Base-by-base conservation (phyloP, 1,140 invertebrate species). In the Temnothorax longispinosus region DNA sequence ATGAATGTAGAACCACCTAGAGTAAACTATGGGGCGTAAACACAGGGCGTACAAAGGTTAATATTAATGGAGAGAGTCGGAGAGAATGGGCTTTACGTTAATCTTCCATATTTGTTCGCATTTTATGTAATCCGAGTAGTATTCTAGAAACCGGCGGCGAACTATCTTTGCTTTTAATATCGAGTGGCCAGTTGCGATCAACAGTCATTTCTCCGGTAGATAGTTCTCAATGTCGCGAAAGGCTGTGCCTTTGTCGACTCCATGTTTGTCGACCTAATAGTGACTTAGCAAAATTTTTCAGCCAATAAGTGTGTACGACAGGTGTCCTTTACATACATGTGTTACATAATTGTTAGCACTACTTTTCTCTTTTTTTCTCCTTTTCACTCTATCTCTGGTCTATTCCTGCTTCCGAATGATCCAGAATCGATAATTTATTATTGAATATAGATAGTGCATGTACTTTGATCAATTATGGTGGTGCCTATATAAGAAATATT, bases 241-340 rank as follows among this genome's bases (percentile, higher is more conserved):
- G 32, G 13, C 0, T 21, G n/a, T 21, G 13, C 18, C 41, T 71
- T 71, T 32, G 44, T 50, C 65, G 21, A 56, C 50, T 8, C 2
- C 11, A 60, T 60, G 13, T 32, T 60, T 60, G 27, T 18, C 21
- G 6, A 62, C 7, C 56, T 18, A 7, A 64, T 38, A 38, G 35
- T 56, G 52, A 75, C 11, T 10, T 38, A 11, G 11, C n/a, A 54
- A 62, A 38, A 44, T 78, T 41, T 41, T 86, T 50, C 6, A 38
- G 44, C 58, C 62, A 50, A 72, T 87, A 75, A 88, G 47, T 75
- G 47, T 87, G 64, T 87, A 87, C 62, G 86, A 84, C 87, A 71
- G 62, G 54, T 87, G 77, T 84, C 54, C 44, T 77, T 76, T 84
- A 64, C 52, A 52, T 82, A 54, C 50, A 38, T 62, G 35, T 82